phyloP scores from a whole-genome alignment of 2,113 vertebrate species.

The Lonchura striata region DNA sequence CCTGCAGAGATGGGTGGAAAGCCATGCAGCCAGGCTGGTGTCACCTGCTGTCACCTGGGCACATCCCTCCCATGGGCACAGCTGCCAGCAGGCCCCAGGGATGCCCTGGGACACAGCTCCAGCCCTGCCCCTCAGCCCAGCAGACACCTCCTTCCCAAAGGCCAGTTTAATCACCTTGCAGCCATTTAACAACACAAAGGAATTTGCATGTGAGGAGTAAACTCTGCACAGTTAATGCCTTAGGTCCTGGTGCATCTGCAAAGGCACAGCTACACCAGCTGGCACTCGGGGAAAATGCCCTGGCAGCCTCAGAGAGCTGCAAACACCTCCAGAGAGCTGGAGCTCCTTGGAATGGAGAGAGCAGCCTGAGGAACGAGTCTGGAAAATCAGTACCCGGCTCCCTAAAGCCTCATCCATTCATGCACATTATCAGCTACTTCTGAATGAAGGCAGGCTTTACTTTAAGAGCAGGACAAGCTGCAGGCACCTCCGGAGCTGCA shows the following conservation, averaged over 20 bases:
- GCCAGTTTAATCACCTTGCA: not conserved
- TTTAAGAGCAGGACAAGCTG: accelerated
- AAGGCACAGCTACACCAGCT: slow-evolving; percentile 31
- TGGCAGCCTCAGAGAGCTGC: not conserved
- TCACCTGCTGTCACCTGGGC: not conserved
- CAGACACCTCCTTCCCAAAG: not conserved
- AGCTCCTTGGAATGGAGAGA: not conserved
- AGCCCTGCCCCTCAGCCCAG: not conserved
- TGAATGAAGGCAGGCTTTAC: not conserved
- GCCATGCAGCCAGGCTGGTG: no score
- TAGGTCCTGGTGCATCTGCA: not conserved
- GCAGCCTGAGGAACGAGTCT: not conserved
- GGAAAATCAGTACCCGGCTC: not conserved
- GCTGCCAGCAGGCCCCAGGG: accelerated
- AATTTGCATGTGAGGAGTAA: not conserved
- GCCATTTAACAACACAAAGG: slow-evolving; percentile 21
- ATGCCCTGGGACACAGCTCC: not conserved
- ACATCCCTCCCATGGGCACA: not conserved
- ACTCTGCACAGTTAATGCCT: not conserved
- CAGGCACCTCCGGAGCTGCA: not conserved
- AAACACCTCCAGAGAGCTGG: not conserved
- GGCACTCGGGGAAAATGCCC: not conserved
- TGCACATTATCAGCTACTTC: not conserved
- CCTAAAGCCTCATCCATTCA: not conserved
- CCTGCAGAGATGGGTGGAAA: accelerated